These are phyloP conservation scores for Ictalurus punctatus DNA, from an alignment of 2,113 vertebrate species.

Conservation along the genomic window DNA sequence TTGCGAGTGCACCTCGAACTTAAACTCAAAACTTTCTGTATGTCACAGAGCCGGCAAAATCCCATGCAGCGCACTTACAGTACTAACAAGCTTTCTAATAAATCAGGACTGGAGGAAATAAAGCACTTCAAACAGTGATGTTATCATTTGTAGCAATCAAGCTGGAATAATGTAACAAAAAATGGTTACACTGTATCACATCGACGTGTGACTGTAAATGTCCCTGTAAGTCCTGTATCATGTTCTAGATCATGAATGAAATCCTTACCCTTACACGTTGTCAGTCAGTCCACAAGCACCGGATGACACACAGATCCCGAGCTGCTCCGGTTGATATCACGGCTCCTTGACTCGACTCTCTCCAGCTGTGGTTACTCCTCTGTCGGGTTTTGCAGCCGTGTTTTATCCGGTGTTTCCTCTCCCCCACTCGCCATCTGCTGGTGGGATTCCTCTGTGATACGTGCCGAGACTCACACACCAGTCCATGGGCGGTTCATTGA, in stretches of 20 bases:
- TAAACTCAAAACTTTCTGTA: not conserved
- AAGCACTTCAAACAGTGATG: not conserved
- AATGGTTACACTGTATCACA: not conserved
- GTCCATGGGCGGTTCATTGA: not conserved
- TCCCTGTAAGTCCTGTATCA: not conserved
- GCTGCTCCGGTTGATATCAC: not conserved
- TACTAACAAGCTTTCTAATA: not conserved
- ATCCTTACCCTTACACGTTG: not conserved
- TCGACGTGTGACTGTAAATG: too few relatives aligned
- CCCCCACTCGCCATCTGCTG: conserved; percentile 55
- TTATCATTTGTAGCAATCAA: not conserved
- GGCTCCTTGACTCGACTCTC: not conserved
- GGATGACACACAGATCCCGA: not conserved
- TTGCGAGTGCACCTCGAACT: not conserved
- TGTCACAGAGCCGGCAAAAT: not conserved
- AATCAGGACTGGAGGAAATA: not conserved
- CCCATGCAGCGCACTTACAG: not conserved
- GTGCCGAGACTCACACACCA: conserved; percentile 72
- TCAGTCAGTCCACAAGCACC: not conserved
- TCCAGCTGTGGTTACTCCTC: not conserved
- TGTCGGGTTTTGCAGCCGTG: conserved; percentile 21
- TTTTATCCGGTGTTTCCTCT: conserved; percentile 28
- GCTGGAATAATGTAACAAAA: not conserved
- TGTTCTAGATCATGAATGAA: not conserved
- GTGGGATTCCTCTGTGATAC: conserved; percentile 63